A percentile compares a stretch with the other conserved stretches of the same genome.
Conservation (phyloP, 2,888 invertebrate genomes). For the Laspeyria flexula region DNA sequence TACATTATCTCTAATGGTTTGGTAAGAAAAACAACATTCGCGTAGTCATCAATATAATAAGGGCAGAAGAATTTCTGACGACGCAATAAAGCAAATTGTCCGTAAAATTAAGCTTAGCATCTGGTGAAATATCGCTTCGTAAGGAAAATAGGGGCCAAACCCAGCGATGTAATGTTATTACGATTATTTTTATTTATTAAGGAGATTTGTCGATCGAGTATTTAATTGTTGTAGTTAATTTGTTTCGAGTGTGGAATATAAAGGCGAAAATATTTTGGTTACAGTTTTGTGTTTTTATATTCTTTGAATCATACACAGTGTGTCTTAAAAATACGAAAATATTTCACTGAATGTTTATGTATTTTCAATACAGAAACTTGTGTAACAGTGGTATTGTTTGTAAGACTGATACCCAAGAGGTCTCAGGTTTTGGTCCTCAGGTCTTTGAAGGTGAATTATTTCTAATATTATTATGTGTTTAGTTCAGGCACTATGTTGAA, state of each 20-base stretch:
- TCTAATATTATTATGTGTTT: no score
- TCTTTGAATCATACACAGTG: no score
- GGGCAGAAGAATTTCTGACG: slow-evolving; percentile 42
- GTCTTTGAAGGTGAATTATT: no score
- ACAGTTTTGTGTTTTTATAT: no score
- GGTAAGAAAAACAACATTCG: slow-evolving; percentile 17
- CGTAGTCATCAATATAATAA: slow-evolving; percentile 50
- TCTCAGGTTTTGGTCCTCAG: no score
- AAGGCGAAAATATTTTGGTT: no score
- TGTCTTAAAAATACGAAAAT: no score
- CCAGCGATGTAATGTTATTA: slow-evolving; percentile 22
- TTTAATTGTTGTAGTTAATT: slow-evolving; percentile 3
- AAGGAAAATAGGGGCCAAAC: slow-evolving; percentile 23
- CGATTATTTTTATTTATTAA: slow-evolving; percentile 18
- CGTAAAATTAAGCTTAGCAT: slow-evolving; percentile 56
- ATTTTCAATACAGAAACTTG: no score
- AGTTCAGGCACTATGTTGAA: no score
- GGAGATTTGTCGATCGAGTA: slow-evolving; percentile 7
- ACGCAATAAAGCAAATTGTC: slow-evolving; percentile 58
- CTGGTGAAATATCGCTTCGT: slow-evolving; percentile 43
- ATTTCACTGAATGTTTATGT: no score
- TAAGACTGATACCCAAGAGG: no score
- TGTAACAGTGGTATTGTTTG: no score
- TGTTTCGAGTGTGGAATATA: neutral
- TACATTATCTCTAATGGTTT: slow-evolving; percentile 1